These are phyloP conservation scores for Spisula subtruncata DNA, from an alignment of 2,888 invertebrate species.

Conservation along the genomic window DNA sequence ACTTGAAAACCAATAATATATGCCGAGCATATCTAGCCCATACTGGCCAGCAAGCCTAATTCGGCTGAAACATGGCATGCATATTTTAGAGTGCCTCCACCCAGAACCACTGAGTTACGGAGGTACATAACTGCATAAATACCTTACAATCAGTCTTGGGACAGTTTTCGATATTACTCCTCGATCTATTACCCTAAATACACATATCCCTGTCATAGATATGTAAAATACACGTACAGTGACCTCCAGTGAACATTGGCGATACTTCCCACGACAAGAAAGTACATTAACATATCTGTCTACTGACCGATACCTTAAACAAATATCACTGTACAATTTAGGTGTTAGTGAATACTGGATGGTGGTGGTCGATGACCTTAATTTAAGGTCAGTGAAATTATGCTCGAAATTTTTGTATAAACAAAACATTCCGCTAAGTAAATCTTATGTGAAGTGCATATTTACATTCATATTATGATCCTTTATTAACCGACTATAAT, in stretches of 20 bases:
- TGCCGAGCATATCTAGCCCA: too few relatives aligned
- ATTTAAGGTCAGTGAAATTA: not conserved
- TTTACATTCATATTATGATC: not conserved
- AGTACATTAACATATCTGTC: not conserved
- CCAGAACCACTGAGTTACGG: too few relatives aligned
- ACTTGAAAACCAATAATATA: too few relatives aligned
- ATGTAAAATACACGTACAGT: too few relatives aligned
- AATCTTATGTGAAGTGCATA: not conserved
- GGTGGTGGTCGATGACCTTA: not conserved
- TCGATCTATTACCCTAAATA: not conserved
- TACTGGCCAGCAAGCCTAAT: too few relatives aligned
- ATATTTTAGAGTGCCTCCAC: too few relatives aligned
- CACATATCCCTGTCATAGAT: too few relatives aligned
- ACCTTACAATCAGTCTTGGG: too few relatives aligned
- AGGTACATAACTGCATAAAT: too few relatives aligned
- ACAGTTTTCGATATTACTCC: too few relatives aligned
- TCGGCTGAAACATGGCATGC: too few relatives aligned
- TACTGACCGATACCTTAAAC: slow-evolving; percentile 11
- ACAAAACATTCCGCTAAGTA: not conserved
- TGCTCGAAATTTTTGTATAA: not conserved
- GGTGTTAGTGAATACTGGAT: not conserved
- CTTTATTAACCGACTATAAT: not conserved
- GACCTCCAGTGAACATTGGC: not conserved
- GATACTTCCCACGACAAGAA: not conserved
- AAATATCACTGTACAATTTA: not conserved